These are phyloP conservation scores for Struthio camelus DNA, from an alignment of 2,113 vertebrate species.

Conservation along the genomic window DNA sequence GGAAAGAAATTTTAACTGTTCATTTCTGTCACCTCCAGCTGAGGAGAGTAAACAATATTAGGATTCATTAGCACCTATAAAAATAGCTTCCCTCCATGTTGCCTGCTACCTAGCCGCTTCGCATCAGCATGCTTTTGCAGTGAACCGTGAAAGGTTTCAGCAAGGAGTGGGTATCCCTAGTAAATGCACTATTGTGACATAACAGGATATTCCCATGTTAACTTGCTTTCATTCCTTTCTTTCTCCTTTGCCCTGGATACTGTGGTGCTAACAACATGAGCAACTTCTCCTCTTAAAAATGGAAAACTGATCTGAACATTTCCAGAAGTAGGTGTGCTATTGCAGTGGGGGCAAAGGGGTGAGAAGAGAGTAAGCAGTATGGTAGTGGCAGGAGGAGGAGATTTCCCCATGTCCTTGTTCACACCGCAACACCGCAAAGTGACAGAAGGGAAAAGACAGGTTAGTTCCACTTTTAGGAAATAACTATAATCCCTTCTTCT, in stretches of 20 bases:
- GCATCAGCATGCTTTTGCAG: background rate
- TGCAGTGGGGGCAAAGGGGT: background rate
- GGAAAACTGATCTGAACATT: background rate
- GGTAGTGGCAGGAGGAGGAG: background rate
- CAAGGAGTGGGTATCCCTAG: fast-evolving
- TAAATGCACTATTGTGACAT: background rate
- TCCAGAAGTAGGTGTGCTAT: background rate
- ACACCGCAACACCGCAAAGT: background rate
- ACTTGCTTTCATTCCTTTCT: background rate
- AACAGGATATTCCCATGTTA: background rate
- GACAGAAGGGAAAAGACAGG: background rate
- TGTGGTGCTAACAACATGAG: background rate
- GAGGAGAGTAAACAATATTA: background rate
- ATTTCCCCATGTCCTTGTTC: background rate
- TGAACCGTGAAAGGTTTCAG: background rate
- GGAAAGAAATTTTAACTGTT: background rate
- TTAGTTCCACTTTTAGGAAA: background rate
- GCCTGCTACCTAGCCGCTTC: background rate
- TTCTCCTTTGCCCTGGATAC: background rate
- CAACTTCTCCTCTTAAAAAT: background rate
- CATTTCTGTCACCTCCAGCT: background rate
- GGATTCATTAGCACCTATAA: background rate
- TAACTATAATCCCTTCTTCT: background rate
- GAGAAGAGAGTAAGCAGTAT: background rate
- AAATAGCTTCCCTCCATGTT: background rate